Conservation (phyloP, 2,113 vertebrate genomes). For the Pavo muticus region DNA sequence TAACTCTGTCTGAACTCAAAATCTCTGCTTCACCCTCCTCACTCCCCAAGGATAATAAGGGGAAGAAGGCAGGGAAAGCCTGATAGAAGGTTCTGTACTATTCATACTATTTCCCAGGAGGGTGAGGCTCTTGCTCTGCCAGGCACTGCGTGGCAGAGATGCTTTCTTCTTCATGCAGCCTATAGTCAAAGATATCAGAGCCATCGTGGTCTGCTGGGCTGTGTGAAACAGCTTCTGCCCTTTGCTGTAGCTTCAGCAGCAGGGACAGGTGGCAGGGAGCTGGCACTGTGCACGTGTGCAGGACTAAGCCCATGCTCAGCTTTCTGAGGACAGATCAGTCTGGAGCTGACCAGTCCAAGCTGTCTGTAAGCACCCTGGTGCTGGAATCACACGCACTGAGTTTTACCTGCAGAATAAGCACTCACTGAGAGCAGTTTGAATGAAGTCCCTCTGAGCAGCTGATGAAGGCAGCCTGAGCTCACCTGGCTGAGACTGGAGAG, state of each 20-base stretch:
- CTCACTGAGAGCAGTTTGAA: not conserved
- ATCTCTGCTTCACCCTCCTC: not conserved
- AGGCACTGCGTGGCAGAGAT: not conserved
- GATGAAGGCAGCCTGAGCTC: not conserved
- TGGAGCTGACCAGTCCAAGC: not conserved
- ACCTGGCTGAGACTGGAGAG: not conserved
- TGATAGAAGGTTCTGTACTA: not conserved
- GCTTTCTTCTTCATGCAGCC: not conserved
- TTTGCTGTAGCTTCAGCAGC: not conserved
- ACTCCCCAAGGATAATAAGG: not conserved
- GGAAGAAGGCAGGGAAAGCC: not conserved
- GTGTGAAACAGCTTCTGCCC: not conserved
- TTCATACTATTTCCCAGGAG: rapidly evolving
- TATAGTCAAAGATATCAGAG: not conserved
- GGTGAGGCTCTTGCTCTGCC: not conserved
- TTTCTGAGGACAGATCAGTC: rapidly evolving
- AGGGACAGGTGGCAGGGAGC: not conserved
- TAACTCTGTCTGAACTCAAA: not conserved
- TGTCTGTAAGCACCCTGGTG: not conserved
- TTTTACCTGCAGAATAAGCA: not conserved
- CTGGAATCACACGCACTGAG: rapidly evolving
- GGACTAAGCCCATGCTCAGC: rapidly evolving
- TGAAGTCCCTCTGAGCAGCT: not conserved
- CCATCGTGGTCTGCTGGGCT: rapidly evolving
- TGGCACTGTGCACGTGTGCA: not conserved